A percentile compares a stretch with the other conserved stretches of the same genome.
phyloP scores from a whole-genome alignment of 2,888 invertebrate species.

The Latrodectus hesperus region DNA sequence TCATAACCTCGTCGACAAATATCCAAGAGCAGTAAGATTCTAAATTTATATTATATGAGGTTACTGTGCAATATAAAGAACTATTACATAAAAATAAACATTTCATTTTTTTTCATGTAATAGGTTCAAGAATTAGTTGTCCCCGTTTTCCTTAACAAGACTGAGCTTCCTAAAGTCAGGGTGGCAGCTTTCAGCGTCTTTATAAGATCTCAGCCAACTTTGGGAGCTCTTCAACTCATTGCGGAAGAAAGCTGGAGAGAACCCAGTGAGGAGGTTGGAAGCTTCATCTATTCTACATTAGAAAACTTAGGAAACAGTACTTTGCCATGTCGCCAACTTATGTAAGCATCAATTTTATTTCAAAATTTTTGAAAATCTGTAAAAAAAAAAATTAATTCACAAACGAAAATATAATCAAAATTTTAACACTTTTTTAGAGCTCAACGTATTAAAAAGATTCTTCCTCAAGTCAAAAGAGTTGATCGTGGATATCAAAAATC shows the following conservation, averaged over 20 bases:
- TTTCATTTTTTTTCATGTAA: background rate
- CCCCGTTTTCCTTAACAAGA: conserved; percentile 73
- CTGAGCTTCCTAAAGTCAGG: conserved; percentile 73
- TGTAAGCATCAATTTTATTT: background rate
- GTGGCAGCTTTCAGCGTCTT: conserved; percentile 74
- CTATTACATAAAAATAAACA: background rate
- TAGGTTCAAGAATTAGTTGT: conserved; percentile 71
- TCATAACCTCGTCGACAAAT: conserved; percentile 43
- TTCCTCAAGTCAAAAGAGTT: conserved; percentile 27
- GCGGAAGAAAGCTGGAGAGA: conserved; percentile 74
- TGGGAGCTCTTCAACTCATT: conserved; percentile 74
- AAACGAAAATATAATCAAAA: no score
- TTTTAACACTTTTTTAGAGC: conserved; percentile 15
- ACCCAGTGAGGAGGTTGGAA: conserved; percentile 72
- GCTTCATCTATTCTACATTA: conserved; percentile 73
- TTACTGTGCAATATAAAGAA: background rate
- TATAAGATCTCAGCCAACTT: conserved; percentile 72
- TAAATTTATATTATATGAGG: background rate
- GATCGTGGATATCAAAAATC: conserved; percentile 21
- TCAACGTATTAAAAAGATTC: conserved; percentile 25
- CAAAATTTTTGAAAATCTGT: background rate
- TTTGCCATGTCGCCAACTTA: conserved; percentile 55
- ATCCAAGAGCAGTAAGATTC: conserved; percentile 19
- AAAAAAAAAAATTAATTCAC: background rate
- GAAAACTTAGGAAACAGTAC: conserved; percentile 71